Conservation (phyloP, 2,888 invertebrate species). For the Corbicula japonica region DNA sequence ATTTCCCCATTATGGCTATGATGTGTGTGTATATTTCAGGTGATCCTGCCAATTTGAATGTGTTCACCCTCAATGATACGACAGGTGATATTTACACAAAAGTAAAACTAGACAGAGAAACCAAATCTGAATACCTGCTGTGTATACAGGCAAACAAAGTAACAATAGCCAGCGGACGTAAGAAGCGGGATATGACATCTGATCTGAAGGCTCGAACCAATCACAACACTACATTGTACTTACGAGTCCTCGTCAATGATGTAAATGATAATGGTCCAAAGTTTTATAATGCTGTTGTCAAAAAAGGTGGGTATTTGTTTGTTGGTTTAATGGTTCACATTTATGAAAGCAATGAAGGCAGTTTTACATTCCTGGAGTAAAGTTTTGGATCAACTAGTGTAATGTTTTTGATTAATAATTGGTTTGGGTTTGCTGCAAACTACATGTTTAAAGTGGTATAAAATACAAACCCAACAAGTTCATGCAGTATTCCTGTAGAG, state of each 20-base stretch:
- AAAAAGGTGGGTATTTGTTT: slow-evolving; percentile 26
- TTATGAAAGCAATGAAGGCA: not conserved
- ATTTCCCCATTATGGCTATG: not conserved
- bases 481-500: too few relatives aligned
- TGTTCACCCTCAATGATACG: slow-evolving; percentile 48
- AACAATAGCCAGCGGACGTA: slow-evolving; percentile 88
- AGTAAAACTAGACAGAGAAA: slow-evolving; percentile 91
- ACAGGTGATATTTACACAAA: slow-evolving; percentile 68
- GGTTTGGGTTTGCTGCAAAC: too few relatives aligned
- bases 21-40: slow-evolving; percentile 36
- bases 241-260: slow-evolving; percentile 72
- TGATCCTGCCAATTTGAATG: slow-evolving; percentile 28
- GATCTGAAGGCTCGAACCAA: slow-evolving; percentile 19
- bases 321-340: not conserved
- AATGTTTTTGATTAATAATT: too few relatives aligned
- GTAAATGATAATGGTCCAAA: slow-evolving; percentile 78
- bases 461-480: too few relatives aligned
- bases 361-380: too few relatives aligned
- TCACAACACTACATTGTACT: slow-evolving; percentile 62
- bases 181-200: slow-evolving; percentile 48
- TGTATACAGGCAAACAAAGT: slow-evolving; percentile 91
- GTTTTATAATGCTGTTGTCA: slow-evolving; percentile 50
- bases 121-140: slow-evolving; percentile 90
- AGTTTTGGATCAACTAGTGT: too few relatives aligned
- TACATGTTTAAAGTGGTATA: too few relatives aligned